Evolutionary conservation across 2,888 invertebrate genomes (phyloP).

Genomic region (Rhorus exstirpatorius): DNA sequence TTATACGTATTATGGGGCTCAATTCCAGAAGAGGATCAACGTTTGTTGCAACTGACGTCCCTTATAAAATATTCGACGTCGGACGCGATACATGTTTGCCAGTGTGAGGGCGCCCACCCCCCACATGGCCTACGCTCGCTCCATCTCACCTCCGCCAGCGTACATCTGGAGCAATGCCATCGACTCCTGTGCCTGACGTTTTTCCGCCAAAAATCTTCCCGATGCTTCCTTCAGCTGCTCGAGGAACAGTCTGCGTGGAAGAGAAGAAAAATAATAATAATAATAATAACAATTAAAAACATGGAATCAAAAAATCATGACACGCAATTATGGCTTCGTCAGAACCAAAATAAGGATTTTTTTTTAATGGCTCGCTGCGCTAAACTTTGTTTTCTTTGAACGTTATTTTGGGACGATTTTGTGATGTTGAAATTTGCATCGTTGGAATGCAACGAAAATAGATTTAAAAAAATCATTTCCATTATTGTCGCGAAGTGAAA

Average conservation of each 20-base stretch:
- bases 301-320: too few relatives aligned
- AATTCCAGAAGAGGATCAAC: slow-evolving; percentile 84
- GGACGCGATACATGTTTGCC: slow-evolving; percentile 84
- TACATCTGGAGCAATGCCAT: slow-evolving; percentile 94
- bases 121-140: slow-evolving; percentile 86
- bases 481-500: too few relatives aligned
- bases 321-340: too few relatives aligned
- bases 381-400: too few relatives aligned
- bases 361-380: too few relatives aligned
- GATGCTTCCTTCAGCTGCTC: slow-evolving; percentile 94
- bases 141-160: slow-evolving; percentile 84
- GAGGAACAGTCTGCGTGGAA: slow-evolving; percentile 89
- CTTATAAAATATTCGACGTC: slow-evolving; percentile 84
- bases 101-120: slow-evolving; percentile 85
- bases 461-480: too few relatives aligned
- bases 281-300: too few relatives aligned
- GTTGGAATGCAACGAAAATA: too few relatives aligned
- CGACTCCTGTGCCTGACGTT: slow-evolving; percentile 95
- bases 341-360: too few relatives aligned
- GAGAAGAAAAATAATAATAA: slow-evolving; percentile 4
- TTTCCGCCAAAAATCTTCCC: slow-evolving; percentile 93
- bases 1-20: slow-evolving; percentile 76
- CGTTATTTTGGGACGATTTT: too few relatives aligned
- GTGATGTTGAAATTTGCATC: too few relatives aligned
- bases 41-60: slow-evolving; percentile 84